Base-by-base conservation (phyloP, 2,888 invertebrate species). In the Agriotes lineatus region DNA sequence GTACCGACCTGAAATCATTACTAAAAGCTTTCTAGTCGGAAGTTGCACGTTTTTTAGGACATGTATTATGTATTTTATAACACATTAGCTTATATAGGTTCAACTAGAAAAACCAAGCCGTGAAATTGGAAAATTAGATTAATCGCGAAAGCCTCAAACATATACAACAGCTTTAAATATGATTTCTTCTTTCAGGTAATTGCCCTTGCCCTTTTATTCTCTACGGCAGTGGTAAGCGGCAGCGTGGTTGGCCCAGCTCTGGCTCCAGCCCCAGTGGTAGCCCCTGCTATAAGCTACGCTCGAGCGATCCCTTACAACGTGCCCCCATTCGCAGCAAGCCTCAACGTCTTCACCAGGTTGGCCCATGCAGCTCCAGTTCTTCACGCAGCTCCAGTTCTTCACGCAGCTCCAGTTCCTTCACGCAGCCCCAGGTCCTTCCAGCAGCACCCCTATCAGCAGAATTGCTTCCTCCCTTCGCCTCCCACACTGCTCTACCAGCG, bases 271-370 rank as follows among this genome's bases (percentile, higher is more conserved):
- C 69, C 72, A 22, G 73, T 73, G 35, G 71, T 75, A 37, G 73
- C 76, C 5, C 78, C 80, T 25, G 80, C 78, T 42, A 81, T 83
- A 0, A 79, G 82, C 0, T 85, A 85, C 35, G 75, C 83, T 84
- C 63, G 87, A 75, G 87, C 88, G 12, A 85, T 90, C 19, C 90
- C 90, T 0, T 89, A 89, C 72, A 90, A 89, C 73, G 85, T 90
- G 44, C 87, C 89, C 52, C 90, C 90, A 1, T 89, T 87, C 74
- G 89, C 89, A 1, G 86, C 89, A 1, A 89, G 90, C 80, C 82
- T 89, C 66, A 90, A 85, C 81, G 85, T 89, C 7, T 86, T 86
- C 70, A 88, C 83, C 69, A 85, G 83, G 75, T 9, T 35, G 1
- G 44, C 30, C 12, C 56, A 45, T 7, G 35, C 63, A 12, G 60